Conservation (phyloP, 2,113 vertebrate species). For the Myotis brandtii region DNA sequence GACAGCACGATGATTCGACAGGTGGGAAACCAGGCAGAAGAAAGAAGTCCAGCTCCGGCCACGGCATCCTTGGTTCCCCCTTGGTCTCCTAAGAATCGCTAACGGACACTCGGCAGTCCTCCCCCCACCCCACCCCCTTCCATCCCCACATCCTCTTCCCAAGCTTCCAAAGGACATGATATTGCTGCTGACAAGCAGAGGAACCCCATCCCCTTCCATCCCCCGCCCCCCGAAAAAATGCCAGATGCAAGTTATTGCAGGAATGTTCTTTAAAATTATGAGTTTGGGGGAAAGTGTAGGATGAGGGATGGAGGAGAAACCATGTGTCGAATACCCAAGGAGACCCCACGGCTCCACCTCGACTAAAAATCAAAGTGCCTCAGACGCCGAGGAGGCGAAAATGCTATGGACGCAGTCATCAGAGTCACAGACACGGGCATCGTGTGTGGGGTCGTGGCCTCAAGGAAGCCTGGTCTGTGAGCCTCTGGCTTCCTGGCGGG, state of each 20-base stretch:
- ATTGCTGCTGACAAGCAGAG: background rate
- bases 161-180: background rate
- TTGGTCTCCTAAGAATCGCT: accelerated
- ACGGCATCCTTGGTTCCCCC: accelerated
- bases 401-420: accelerated
- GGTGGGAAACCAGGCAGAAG: background rate
- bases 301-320: background rate
- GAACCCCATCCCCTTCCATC: background rate
- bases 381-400: accelerated
- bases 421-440: background rate
- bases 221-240: accelerated
- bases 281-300: background rate
- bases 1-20: accelerated
- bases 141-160: background rate
- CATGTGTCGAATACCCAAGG: accelerated
- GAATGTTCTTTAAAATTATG: background rate
- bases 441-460: accelerated
- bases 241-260: background rate
- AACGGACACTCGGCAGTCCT: background rate
- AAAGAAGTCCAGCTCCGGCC: accelerated
- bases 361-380: background rate
- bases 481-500: accelerated
- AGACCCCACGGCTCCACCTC: background rate
- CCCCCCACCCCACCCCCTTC: accelerated
- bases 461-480: accelerated